A percentile compares a stretch with the other conserved stretches of the same genome.
Evolutionary conservation across 2,888 invertebrate genomes (phyloP).

Genomic region (Chloromyia formosa): DNA sequence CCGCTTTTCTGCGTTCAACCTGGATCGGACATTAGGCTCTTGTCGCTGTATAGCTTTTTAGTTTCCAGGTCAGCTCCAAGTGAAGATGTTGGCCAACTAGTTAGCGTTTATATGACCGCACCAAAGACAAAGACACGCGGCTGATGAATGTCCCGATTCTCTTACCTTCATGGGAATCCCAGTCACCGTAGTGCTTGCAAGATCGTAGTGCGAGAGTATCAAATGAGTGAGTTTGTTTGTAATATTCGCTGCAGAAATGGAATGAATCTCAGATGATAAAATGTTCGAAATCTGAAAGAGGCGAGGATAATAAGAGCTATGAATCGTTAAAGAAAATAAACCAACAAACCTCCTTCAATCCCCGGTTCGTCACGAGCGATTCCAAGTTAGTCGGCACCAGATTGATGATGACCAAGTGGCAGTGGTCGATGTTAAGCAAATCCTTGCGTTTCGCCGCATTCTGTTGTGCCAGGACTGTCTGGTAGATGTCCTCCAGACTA

Average conservation of each 20-base stretch:
- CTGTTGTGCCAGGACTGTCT: constrained; percentile 81
- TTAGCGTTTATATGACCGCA: no score
- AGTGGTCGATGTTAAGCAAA: constrained; percentile 81
- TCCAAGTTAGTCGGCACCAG: constrained; percentile 85
- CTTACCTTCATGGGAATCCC: constrained; percentile 95
- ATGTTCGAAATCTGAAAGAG: constrained; percentile 73
- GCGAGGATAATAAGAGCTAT: neutral
- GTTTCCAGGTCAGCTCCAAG: no score
- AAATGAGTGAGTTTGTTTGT: constrained; percentile 79
- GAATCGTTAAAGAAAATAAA: neutral
- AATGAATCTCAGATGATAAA: constrained; percentile 82
- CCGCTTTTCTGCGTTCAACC: no score
- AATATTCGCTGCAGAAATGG: constrained; percentile 77
- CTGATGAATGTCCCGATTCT: no score
- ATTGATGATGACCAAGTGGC: constrained; percentile 90
- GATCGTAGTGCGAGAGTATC: constrained; percentile 85
- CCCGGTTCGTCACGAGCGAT: constrained; percentile 78
- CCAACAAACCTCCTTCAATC: constrained; percentile 70
- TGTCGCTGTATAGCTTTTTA: no score
- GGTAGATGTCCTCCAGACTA: constrained; percentile 86
- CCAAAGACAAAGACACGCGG: no score
- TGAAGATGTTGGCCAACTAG: no score
- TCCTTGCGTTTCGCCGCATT: constrained; percentile 75
- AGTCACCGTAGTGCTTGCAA: constrained; percentile 96
- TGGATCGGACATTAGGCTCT: no score